phyloP scores from a whole-genome alignment of 2,113 vertebrate genomes.

The Variabilichromis moorii region DNA sequence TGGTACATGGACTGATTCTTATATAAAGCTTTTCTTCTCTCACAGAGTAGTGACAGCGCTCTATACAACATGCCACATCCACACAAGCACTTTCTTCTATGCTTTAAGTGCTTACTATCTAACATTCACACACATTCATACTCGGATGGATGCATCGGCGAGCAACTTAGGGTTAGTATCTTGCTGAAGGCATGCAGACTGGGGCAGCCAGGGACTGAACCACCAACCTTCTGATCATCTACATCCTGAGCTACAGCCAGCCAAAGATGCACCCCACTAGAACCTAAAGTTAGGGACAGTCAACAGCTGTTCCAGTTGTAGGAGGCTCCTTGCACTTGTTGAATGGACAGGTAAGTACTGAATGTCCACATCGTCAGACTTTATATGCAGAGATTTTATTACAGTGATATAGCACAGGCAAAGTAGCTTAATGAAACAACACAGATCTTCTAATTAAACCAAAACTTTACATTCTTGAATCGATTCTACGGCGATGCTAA shows the following conservation, averaged over 20 bases:
- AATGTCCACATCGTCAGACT: background rate
- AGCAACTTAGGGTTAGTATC: background rate
- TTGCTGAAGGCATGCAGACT: background rate
- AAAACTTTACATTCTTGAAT: background rate
- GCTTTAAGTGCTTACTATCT: background rate
- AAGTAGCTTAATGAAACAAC: background rate
- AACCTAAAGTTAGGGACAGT: background rate
- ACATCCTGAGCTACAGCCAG: background rate
- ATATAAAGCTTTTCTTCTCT: background rate
- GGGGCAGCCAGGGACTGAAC: background rate
- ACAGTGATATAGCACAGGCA: background rate
- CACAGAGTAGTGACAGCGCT: background rate
- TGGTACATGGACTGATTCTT: background rate
- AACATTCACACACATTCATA: background rate
- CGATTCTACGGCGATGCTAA: rapidly evolving
- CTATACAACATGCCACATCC: background rate
- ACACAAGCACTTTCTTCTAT: background rate
- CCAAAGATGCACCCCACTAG: background rate
- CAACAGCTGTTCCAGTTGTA: background rate
- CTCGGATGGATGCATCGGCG: background rate
- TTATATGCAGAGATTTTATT: background rate
- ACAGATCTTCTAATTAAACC: background rate
- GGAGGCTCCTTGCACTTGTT: background rate
- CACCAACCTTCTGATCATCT: background rate
- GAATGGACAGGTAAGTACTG: background rate